Percentiles rank a stretch among this genome's conserved stretches.
These are phyloP conservation scores for Cepaea hortensis DNA, from an alignment of 2,888 invertebrate species.

Conservation along the genomic window DNA sequence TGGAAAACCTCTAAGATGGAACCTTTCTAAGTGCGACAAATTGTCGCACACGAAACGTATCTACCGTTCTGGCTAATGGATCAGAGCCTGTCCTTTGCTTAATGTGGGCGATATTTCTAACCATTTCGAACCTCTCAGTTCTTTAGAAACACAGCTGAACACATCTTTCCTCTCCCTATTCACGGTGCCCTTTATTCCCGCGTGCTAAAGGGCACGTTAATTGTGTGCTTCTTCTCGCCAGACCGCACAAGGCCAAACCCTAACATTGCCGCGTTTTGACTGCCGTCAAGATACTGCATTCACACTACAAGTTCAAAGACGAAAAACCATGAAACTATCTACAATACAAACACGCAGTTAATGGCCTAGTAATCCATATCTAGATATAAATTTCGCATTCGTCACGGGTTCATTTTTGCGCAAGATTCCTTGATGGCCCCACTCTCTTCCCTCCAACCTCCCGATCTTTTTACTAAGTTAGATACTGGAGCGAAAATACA, in stretches of 20 bases:
- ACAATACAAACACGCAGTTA: constrained; percentile 12
- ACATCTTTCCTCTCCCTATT: not conserved
- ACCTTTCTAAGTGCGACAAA: constrained; percentile 41
- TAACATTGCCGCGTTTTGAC: not conserved
- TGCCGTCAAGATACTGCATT: not conserved
- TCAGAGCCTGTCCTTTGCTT: constrained; percentile 31
- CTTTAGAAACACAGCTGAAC: constrained; percentile 3
- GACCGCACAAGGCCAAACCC: not conserved
- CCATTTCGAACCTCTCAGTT: constrained; percentile 15
- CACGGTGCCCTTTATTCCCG: not conserved
- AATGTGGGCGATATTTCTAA: constrained; percentile 28
- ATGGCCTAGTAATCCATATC: constrained; percentile 24
- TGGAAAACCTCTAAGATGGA: not conserved
- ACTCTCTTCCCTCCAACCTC: not conserved
- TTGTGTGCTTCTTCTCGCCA: constrained; percentile 19
- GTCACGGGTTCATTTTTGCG: constrained; percentile 3
- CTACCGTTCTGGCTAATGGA: constrained; percentile 25
- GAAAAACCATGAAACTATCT: not conserved
- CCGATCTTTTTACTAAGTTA: not conserved
- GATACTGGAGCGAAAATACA: too few relatives aligned
- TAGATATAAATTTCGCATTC: constrained; percentile 10
- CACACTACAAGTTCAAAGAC: constrained; percentile 5
- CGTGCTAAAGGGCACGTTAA: constrained; percentile 15
- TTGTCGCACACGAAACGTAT: constrained; percentile 32
- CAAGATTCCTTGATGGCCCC: not conserved